Conservation (phyloP, 2,888 invertebrate genomes). For the Theristus sp. region DNA sequence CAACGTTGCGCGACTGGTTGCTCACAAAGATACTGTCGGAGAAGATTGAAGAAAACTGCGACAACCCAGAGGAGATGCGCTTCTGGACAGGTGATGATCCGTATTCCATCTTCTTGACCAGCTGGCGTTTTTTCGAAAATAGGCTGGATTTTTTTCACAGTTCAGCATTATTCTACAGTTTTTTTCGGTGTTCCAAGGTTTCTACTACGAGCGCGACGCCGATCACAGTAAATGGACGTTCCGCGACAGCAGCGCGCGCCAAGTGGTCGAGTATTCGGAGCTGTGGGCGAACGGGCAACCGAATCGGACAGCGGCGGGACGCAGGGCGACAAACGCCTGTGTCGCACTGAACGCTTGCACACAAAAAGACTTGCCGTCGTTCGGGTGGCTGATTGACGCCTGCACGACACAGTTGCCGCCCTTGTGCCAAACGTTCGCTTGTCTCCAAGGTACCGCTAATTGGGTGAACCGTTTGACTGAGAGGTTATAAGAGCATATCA, state of each 20-base stretch:
- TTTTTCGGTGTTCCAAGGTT: neutral
- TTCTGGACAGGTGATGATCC: neutral
- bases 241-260: neutral
- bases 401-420: neutral
- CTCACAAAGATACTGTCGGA: neutral
- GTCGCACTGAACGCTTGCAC: neutral
- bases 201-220: neutral
- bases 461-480: neutral
- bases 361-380: neutral
- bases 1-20: neutral
- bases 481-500: neutral
- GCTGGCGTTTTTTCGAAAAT: no score
- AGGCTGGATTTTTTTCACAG: no score
- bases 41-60: neutral
- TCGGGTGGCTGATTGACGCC: neutral
- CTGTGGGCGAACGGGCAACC: neutral
- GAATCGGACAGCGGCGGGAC: neutral
- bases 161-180: neutral
- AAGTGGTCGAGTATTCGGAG: neutral
- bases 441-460: neutral
- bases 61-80: neutral
- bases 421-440: neutral
- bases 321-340: neutral
- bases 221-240: neutral
- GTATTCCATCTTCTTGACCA: no score